Percentiles rank a stretch among this genome's conserved stretches.
Evolutionary conservation across 2,113 vertebrate species (phyloP).

Genomic region (Centropus bengalensis): DNA sequence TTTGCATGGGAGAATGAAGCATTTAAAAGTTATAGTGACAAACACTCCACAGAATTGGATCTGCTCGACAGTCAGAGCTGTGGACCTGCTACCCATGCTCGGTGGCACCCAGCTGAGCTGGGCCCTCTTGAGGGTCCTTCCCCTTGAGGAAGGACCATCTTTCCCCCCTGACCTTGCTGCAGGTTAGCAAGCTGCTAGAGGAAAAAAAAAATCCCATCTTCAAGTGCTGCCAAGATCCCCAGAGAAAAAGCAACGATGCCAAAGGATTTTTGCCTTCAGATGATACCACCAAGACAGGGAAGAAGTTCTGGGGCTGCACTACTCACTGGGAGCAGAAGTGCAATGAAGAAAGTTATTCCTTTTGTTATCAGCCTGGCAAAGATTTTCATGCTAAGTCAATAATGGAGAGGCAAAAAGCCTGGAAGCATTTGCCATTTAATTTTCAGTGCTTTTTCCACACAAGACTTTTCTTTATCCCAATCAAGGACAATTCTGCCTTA

Average conservation of each 20-base stretch:
- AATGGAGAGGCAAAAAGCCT: neutral
- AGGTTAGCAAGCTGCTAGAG: neutral
- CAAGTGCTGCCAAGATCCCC: neutral
- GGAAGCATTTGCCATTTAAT: neutral
- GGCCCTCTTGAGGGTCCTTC: no score
- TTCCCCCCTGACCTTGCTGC: neutral
- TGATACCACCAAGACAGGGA: neutral
- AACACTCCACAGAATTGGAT: neutral
- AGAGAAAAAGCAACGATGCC: neutral
- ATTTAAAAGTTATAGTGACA: neutral
- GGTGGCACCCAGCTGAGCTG: neutral
- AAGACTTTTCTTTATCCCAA: neutral
- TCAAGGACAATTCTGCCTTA: neutral
- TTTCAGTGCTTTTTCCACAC: neutral
- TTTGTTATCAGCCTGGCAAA: neutral
- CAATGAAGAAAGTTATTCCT: neutral
- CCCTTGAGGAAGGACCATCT: neutral
- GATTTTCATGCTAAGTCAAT: neutral
- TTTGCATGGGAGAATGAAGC: neutral
- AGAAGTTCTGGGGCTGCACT: neutral
- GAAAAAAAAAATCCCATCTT: neutral
- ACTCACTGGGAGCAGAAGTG: neutral
- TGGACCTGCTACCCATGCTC: neutral
- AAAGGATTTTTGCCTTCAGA: neutral
- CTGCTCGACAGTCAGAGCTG: neutral